Base-by-base conservation (phyloP, 2,113 vertebrate species). In the Macrotis lagotis region DNA sequence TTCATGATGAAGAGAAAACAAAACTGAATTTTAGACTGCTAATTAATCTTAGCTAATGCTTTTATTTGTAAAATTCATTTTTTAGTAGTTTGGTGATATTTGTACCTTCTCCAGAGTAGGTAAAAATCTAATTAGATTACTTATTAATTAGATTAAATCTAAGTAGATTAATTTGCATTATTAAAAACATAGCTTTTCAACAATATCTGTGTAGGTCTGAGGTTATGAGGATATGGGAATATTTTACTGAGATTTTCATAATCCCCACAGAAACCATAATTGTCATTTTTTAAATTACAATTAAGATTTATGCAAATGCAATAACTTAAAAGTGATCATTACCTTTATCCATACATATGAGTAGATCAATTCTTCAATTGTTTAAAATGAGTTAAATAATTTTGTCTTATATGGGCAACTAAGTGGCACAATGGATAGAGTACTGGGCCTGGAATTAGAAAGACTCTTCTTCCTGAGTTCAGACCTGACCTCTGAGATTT, bases 1-100 rank as follows among this genome's bases (percentile, higher is more conserved):
- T 50, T 97, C 90, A 94, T 83, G 94, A 97, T 93, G 94, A 90
- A 66, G 26, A 96, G 48, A 0, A 0, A 94, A 96, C 93, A 95
- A 97, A 74, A 66, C 49, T 95, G 97, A 92, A 96, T 96, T 97
- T 97, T 96, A 98, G 97, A 96, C 98, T 98, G 94, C 66, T 95
- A 93, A 95, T 97, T 10, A 90, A 53, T 96, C 95, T 95, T 0
- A 0, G 89, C 95, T 90, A 66, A n/a, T 96, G 4, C 92, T 19
- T 96, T 1, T 48, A 4, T 66, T 66, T 3, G 91, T 83, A 51
- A 88, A 93, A 9, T 95, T 96, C 90, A 31, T 48, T 53, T 31
- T 50, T 96, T 44, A 9, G 22, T 47, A 25, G 25, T 93, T 93
- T 94, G 95, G 50, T 97, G 37, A 66, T 89, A 74, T 28, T 48